Conservation (phyloP, 2,797 vertebrate species). For the Onychomys arenicola region DNA sequence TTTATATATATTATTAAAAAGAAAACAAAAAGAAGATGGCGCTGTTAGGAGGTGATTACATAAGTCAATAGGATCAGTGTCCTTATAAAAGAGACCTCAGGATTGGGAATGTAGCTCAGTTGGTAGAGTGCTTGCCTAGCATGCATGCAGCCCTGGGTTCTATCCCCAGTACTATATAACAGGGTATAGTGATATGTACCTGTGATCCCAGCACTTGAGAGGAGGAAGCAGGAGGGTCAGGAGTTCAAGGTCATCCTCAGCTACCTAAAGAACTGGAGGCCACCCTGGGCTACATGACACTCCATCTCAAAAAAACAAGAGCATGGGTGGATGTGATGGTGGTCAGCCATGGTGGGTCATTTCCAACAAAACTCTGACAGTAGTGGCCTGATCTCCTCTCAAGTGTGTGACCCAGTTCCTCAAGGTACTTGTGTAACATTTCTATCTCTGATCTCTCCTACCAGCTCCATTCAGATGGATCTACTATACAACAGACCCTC, state of each 20-base stretch:
- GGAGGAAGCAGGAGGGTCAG: neutral
- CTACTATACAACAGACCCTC: neutral
- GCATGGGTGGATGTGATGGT: neutral
- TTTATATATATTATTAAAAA: neutral
- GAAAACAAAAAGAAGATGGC: neutral
- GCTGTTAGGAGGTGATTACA: neutral
- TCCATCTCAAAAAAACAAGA: neutral
- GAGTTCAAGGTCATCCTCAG: neutral
- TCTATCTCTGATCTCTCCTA: neutral
- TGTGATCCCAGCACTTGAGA: neutral
- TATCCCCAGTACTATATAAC: neutral
- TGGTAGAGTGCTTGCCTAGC: neutral
- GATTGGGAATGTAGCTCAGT: neutral
- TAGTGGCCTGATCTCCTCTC: neutral
- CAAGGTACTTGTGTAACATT: neutral
- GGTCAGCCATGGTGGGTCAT: neutral
- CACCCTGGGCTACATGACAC: neutral
- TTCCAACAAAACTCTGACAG: neutral
- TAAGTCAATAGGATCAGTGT: neutral
- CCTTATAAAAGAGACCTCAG: neutral
- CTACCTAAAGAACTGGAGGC: neutral
- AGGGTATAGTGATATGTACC: neutral
- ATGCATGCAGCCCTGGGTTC: neutral
- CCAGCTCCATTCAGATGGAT: neutral
- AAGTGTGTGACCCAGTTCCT: neutral